phyloP scores from a whole-genome alignment of 2,113 vertebrate genomes.

The Tichodroma muraria region DNA sequence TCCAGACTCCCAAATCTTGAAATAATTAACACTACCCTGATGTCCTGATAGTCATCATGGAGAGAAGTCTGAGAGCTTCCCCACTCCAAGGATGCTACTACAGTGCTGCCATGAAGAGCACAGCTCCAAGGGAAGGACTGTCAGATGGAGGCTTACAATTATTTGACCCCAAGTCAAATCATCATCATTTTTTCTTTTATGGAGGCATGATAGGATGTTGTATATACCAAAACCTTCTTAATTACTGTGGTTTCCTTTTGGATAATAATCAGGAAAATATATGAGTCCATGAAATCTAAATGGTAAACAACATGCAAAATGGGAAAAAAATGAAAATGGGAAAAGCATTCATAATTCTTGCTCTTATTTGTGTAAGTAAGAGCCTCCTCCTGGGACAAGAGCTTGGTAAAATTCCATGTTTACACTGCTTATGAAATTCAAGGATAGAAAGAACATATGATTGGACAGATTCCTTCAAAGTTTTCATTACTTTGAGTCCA shows the following conservation, averaged over 20 bases:
- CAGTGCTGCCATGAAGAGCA: background rate
- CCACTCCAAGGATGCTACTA: background rate
- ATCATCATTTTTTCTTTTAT: background rate
- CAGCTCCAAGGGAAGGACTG: background rate
- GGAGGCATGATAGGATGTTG: background rate
- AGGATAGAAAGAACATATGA: constrained; percentile 4
- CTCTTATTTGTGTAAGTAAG: background rate
- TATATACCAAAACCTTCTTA: background rate
- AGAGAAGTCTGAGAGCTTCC: background rate
- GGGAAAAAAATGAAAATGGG: background rate
- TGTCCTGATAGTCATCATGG: background rate
- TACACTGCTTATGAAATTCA: constrained; percentile 45
- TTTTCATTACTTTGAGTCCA: constrained; percentile 40
- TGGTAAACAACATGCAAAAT: background rate
- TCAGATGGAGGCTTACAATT: background rate
- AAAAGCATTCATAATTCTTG: background rate
- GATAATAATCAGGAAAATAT: constrained; percentile 26
- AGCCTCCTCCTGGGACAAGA: background rate
- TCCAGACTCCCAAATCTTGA: background rate
- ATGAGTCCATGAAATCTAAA: background rate
- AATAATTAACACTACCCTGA: background rate
- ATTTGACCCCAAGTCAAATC: background rate
- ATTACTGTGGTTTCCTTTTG: constrained; percentile 17
- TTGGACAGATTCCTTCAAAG: constrained; percentile 17
- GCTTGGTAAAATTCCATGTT: constrained; percentile 46